Base-by-base conservation (phyloP, 2,113 vertebrate genomes). In the Vanacampus margaritifer region DNA sequence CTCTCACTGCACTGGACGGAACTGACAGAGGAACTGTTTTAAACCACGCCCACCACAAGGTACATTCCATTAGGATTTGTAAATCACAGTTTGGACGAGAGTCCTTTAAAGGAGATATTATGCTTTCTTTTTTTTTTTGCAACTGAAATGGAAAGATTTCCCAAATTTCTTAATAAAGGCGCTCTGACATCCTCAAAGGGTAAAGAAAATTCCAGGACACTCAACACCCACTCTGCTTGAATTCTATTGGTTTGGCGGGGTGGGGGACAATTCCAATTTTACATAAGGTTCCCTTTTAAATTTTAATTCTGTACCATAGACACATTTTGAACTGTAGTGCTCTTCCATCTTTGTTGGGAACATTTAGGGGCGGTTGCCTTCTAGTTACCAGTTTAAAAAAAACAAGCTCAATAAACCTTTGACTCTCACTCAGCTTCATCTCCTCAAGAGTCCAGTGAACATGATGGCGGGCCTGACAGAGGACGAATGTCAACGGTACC, bases 401-500 rank as follows among this genome's bases (percentile, higher is more conserved):
- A 9, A 9, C 4, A 24, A 26, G 12, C 4, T 24, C 9, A 6
- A 32, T 26, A 9, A 46, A 72, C 63, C 32, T 72, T 5, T 83
- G 45, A 64, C 65, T 67, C 45, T 17, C 65, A 83, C 45, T 17
- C 65, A 83, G 81, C 73, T 71, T 59, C 66, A 66, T 7, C 68
- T 39, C 59, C 75, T 74, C 12, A 77, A 74, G 67, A 84, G 74
- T 9, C 76, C 88, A 2, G 84, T 78, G 5, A 54, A 64, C 0
- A 82, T 81, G 3, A 81, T 85, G 1, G 89, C 91, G 0, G 93
- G 93, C 0, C 86, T 95, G 78, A 94, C 94, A 0, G 91, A 92
- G 6, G 93, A 94, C 5, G 94, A 95, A 79, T 92, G 88, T 0
- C 91, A 92, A 69, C 86, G 93, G 0, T 95, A 95, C 88, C 86